These are phyloP conservation scores for Cotesia glomerata DNA, from an alignment of 1,140 invertebrate species.

Conservation along the genomic window DNA sequence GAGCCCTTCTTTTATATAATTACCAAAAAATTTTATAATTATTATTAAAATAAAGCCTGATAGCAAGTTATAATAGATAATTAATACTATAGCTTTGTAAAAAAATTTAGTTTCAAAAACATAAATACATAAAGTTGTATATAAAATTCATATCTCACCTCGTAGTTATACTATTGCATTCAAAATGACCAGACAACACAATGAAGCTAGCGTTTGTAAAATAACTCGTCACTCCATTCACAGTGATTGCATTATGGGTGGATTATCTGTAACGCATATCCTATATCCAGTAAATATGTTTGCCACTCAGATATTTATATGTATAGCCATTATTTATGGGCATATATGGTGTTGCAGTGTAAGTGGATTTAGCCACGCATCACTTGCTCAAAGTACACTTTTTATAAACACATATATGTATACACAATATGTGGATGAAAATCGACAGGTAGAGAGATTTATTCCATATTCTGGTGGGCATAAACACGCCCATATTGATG, in stretches of 20 bases:
- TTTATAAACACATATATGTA: not conserved
- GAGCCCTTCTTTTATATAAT: too few species aligned
- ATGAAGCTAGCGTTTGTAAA: conserved; percentile 26
- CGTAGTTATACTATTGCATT: not conserved
- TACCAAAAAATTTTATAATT: too few species aligned
- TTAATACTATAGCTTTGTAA: too few species aligned
- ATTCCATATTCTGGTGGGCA: conserved; percentile 23
- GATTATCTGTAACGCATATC: conserved; percentile 27
- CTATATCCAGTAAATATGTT: not conserved
- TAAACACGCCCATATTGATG: conserved; percentile 19
- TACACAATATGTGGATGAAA: not conserved
- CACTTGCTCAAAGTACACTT: conserved; percentile 25
- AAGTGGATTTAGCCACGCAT: conserved; percentile 28
- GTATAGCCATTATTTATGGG: not conserved
- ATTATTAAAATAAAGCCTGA: too few species aligned
- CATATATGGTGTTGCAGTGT: conserved; percentile 13
- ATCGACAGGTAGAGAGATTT: conserved; percentile 19
- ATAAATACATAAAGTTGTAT: too few species aligned
- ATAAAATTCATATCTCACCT: not conserved
- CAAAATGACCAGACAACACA: conserved; percentile 17
- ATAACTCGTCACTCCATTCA: conserved; percentile 29
- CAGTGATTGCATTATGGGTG: conserved; percentile 27
- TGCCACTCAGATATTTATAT: not conserved
- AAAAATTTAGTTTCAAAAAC: too few species aligned
- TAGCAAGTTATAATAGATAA: too few species aligned